phyloP scores from a whole-genome alignment of 2,113 vertebrate species.

The Larimichthys polyactis region DNA sequence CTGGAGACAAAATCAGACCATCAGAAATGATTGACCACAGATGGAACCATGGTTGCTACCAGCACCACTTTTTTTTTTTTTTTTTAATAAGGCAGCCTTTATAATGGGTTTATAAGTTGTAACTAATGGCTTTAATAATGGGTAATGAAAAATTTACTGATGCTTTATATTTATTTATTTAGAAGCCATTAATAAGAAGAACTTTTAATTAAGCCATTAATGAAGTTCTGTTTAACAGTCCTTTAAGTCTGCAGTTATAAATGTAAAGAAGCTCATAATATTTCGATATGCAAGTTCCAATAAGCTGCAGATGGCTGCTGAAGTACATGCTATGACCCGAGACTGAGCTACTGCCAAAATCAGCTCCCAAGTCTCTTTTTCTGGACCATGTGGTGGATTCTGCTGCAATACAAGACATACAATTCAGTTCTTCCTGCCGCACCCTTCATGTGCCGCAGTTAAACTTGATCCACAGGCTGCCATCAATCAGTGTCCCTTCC shows the following conservation, averaged over 20 bases:
- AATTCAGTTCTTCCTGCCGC: background rate
- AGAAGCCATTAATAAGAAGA: background rate
- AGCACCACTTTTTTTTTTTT: background rate
- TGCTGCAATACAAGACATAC: background rate
- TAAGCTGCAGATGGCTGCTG: background rate
- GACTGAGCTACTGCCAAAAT: background rate
- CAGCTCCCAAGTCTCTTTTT: background rate
- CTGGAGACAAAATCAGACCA: constrained; percentile 28
- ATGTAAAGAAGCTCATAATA: background rate
- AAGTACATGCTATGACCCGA: background rate
- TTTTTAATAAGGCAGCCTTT: background rate
- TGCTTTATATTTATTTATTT: background rate
- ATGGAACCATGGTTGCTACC: background rate
- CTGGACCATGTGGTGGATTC: background rate
- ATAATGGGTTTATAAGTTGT: background rate
- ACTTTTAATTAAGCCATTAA: background rate
- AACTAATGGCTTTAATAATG: background rate
- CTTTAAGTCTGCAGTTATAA: background rate
- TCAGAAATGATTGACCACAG: background rate
- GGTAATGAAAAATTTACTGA: background rate
- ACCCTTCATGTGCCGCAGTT: background rate
- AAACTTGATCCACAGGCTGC: background rate
- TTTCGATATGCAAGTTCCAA: background rate
- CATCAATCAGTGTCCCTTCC: background rate
- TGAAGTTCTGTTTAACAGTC: background rate